Percentiles rank a stretch among this genome's conserved stretches.
Evolutionary conservation across 37 sponge, comb jelly and placozoan species (phyloP).

Genomic region (Oscarella lobularis): DNA sequence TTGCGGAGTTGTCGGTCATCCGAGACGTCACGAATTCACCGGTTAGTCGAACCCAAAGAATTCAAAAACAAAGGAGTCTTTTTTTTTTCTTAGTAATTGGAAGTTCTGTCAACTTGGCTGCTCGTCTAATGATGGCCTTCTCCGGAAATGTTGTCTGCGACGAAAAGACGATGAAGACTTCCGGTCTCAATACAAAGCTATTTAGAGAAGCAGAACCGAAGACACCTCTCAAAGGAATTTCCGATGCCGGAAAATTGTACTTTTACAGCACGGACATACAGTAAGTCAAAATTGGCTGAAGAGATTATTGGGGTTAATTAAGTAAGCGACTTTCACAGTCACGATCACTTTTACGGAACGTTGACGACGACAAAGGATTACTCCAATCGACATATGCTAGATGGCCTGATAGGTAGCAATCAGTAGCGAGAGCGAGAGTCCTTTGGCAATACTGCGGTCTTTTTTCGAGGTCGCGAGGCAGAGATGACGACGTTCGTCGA

Average conservation of each 20-base stretch:
- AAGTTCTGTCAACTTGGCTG: slow-evolving; percentile 88
- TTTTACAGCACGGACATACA: slow-evolving; percentile 10
- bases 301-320: no score
- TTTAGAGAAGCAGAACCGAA: slow-evolving; percentile 53
- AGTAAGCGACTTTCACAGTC: no score
- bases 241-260: slow-evolving; percentile 48
- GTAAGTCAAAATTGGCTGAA: not conserved
- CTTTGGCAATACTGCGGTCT: no score
- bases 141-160: slow-evolving; percentile 69
- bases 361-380: no score
- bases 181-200: slow-evolving; percentile 32
- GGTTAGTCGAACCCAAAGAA: slow-evolving; percentile 15
- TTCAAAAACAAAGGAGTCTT: not conserved
- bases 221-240: slow-evolving; percentile 52
- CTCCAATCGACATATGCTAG: no score
- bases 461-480: no score
- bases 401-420: no score
- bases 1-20: slow-evolving; percentile 93
- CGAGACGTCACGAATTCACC: slow-evolving; percentile 83
- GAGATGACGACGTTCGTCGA: not conserved
- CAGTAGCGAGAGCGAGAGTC: no score
- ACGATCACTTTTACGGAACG: not conserved
- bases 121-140: slow-evolving; percentile 84
- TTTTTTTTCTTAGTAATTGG: slow-evolving; percentile 91
- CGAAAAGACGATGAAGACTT: slow-evolving; percentile 49